Base-by-base conservation (phyloP, 2,113 vertebrate species). In the Oryzias woworae region DNA sequence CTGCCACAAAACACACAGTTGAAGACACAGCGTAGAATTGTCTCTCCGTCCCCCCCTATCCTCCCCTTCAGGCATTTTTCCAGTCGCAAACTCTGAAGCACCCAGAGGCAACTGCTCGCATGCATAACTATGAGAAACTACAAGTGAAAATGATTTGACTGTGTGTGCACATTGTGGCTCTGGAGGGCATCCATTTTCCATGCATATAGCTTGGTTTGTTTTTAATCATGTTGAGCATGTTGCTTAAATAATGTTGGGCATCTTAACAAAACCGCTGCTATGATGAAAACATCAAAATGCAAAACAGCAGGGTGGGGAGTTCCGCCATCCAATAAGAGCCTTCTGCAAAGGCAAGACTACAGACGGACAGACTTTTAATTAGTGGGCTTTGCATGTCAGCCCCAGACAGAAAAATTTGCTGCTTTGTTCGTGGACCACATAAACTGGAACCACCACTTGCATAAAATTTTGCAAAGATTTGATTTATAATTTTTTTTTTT, bases 251-350 rank as follows among this genome's bases (percentile, higher is more conserved):
- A 90, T 87, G 79, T 85, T 85, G 69, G 66, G 52, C 0, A 50
- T 85, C 77, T 82, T 83, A 80, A 83, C 62, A 8, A 70, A 75
- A 69, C 81, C 76, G 81, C 85, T 88, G 80, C 84, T 79, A 82
- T 71, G 82, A 91, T 90, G 82, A 89, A 90, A 85, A 90, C 84
- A 87, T 89, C 83, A 80, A 84, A 82, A 88, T 87, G 83, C 81
- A 83, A 76, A 83, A 84, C 75, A 63, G 71, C 54, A 75, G 51
- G 61, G 69, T 53, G 73, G 36, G 36, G 69, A 79, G 77, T 73
- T 62, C 55, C 74, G 70, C 75, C 47, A 20, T 83, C 81, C 78
- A 82, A 72, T 81, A 72, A 66, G 69, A 80, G 58, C 57, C 66
- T 73, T 85, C 67, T 73, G 65, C 77, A 73, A 70, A 84, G 79